These are phyloP conservation scores for Rhysida immarginata DNA, from an alignment of 1,140 invertebrate genomes.

Conservation along the genomic window DNA sequence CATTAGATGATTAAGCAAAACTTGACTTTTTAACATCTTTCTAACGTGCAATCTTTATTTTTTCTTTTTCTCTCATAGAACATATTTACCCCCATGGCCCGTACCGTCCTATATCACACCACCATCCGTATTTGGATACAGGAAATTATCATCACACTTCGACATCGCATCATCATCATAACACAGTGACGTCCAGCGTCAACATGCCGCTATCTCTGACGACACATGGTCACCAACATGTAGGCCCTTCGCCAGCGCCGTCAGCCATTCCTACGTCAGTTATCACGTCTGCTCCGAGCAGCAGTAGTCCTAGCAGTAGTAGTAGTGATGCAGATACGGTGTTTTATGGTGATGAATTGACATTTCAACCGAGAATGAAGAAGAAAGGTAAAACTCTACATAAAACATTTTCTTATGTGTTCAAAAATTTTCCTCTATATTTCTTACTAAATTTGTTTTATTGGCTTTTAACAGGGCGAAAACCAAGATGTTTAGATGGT, in stretches of 20 bases:
- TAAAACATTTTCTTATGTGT: too few relatives aligned
- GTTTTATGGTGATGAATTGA: conserved; percentile 59
- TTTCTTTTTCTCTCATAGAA: not conserved
- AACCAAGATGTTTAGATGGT: conserved; percentile 29
- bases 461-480: conserved; percentile 28
- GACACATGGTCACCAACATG: conserved; percentile 6
- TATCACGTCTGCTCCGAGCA: conserved; percentile 52
- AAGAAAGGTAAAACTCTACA: conserved; percentile 57
- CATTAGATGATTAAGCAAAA: too few relatives aligned
- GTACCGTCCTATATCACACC: conserved; percentile 5
- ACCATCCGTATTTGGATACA: conserved; percentile 6
- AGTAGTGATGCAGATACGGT: conserved; percentile 56
- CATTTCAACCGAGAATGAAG: conserved; percentile 52
- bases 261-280: conserved; percentile 44
- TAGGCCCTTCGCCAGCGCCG: conserved; percentile 24
- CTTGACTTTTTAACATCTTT: too few relatives aligned
- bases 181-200: not conserved
- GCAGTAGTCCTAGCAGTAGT: conserved; percentile 32
- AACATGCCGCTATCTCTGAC: not conserved
- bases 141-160: not conserved
- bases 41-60: not conserved
- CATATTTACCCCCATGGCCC: not conserved
- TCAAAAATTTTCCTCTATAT: too few relatives aligned
- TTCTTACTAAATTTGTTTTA: too few relatives aligned
- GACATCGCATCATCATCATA: not conserved